These are phyloP conservation scores for Schizopygopsis malacanthus DNA, from an alignment of 2,797 vertebrate genomes.

Conservation along the genomic window DNA sequence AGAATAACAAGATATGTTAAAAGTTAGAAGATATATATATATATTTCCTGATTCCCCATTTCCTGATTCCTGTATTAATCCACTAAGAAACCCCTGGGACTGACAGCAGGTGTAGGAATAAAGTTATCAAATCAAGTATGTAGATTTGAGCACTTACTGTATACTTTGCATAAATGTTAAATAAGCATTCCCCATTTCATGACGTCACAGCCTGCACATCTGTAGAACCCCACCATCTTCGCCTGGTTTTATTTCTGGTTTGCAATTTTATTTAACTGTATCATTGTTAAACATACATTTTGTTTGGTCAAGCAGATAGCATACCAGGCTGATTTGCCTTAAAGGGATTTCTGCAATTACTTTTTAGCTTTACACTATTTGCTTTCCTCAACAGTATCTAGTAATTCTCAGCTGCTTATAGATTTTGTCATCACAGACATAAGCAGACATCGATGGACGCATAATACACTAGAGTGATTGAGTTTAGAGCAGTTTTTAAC, in stretches of 20 bases:
- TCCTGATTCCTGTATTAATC: too few species aligned
- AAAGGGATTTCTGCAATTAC: neutral
- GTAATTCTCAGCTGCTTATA: neutral
- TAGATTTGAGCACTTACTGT: neutral
- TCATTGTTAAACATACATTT: neutral
- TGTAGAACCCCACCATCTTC: neutral
- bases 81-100: neutral
- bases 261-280: neutral
- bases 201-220: neutral
- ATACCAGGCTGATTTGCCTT: neutral
- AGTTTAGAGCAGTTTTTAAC: neutral
- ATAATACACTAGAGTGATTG: neutral
- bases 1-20: too few species aligned
- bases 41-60: too few species aligned
- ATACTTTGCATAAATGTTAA: neutral
- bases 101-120: neutral
- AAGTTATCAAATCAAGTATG: neutral
- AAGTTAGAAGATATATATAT: too few species aligned
- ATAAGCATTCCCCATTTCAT: neutral
- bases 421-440: neutral
- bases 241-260: neutral
- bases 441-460: neutral
- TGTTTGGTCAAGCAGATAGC: neutral
- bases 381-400: neutral
- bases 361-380: neutral